Evolutionary conservation across 2,113 vertebrate species (phyloP), one percentile per base, ranked within the genome.

Genomic region (Sterrhoptilus dennistouni): DNA sequence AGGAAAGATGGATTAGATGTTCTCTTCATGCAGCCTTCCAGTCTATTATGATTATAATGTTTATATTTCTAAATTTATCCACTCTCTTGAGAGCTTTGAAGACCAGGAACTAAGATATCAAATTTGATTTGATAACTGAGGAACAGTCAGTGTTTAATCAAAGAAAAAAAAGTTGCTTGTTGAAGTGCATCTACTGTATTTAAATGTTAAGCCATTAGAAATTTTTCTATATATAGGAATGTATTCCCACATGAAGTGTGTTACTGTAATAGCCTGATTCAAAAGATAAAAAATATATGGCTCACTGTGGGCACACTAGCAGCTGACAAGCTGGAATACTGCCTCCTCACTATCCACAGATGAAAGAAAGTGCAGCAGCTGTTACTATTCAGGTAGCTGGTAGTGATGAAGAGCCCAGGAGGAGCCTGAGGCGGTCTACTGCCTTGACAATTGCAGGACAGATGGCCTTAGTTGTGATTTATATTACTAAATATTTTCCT

Each of bases 301-400:
- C 91, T 95, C 95, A 96, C 70, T 16, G 4, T 84, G 87, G 95
- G 81, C 93, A 87, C 81, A 82, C 81, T 76, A 95, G 81, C 93
- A 95, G 94, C 93, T 95, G 93, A 95, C 89, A 97, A 93, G 89
- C 93, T 95, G 87, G 94, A 96, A 95, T 91, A 95, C 83, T 79
- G 93, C 69, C 94, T 95, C 93, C 83, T 93, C 77, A 64, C 80
- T 95, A 89, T 82, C 56, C 74, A 87, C 44, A 97, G 94, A 97
- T 95, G 94, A 96, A 96, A 97, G 94, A 95, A 96, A 95, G 87
- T 94, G 95, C 89, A 95, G 93, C 96, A 97, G 94, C 96, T 97
- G 96, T 96, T 97, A 95, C 94, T 95, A 75, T 95, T 97, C 96
- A 97, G 95, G 96, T 97, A 97, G 89, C 95, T 97, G 69, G 89